Evolutionary conservation across 1,140 invertebrate species (phyloP), one percentile per base, ranked within the genome.

Genomic region (Pogonomyrmex barbatus): DNA sequence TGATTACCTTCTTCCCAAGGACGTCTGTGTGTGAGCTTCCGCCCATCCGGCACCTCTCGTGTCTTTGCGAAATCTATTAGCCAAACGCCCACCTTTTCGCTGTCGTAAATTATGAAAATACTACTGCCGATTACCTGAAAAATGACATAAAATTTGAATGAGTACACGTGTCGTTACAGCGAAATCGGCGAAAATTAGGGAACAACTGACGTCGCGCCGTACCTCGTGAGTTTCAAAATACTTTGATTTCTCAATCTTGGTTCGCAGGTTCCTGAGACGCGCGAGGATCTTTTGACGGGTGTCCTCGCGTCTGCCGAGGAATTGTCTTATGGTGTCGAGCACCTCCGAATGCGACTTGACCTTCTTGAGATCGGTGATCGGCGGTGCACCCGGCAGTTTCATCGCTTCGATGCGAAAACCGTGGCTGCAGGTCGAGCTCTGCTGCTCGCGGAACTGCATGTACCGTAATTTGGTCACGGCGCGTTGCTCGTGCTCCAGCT

Each of bases 11-110:
- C 97, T 56, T 96, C 92, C 99, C 99, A 99, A 42, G 96, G 94
- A 14, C 94, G 95, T 65, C 98, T 96, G 93, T 99, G 99, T 73
- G 97, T 96, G 3, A 99, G 96, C 70, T 93, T 95, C 14, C 96
- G 90, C 14, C 96, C 96, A 45, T 97, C 95, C 0, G 98, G 97
- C 45, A 99, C 94, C 65, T 96, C 95, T 17, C 97, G 95, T 0
- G 98, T 99, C 93, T 99, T 99, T 17, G 98, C 98, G 95, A 99
- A 99, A 93, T 99, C 99, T 79, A 99, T 99, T 85, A 99, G 96
- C 98, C 98, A 99, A 3, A 97, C 97, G 71, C 98, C 98, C 4
- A 98, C 97, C 88, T 97, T 97, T 75, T 96, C 96, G 84, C 97
- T 96, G 93, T 99, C 98, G 92, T 99, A 98, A 50, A 99, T 98